A percentile compares a stretch with the other conserved stretches of the same genome.
phyloP scores from a whole-genome alignment of 2,113 vertebrate genomes.

The Semnornis frantzii region DNA sequence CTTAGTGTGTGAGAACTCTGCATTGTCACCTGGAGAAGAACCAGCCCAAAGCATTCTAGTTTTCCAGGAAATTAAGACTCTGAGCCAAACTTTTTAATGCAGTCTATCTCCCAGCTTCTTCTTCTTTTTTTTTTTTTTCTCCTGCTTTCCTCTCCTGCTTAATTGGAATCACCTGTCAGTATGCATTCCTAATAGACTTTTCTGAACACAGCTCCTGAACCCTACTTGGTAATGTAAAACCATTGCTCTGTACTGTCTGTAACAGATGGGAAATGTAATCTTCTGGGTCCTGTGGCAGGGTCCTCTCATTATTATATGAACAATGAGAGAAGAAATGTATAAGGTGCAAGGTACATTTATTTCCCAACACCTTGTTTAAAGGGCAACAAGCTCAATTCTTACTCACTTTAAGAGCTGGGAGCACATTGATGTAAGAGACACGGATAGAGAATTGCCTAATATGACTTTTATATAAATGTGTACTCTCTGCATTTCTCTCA shows the following conservation, averaged over 20 bases:
- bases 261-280: constrained; percentile 58
- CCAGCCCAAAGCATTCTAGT: background rate
- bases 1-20: background rate
- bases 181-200: constrained; percentile 36
- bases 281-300: constrained; percentile 24
- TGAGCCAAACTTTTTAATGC: background rate
- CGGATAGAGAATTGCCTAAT: background rate
- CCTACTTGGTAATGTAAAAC: constrained; percentile 43
- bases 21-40: constrained; percentile 24
- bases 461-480: background rate
- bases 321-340: constrained; percentile 31
- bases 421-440: background rate
- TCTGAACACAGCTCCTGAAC: constrained; percentile 39
- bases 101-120: background rate
- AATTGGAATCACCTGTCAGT: constrained; percentile 52
- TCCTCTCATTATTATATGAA: constrained; percentile 50
- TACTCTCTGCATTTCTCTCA: background rate
- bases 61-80: constrained; percentile 8
- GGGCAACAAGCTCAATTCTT: background rate
- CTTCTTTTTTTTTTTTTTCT: background rate
- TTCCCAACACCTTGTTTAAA: constrained; percentile 28
- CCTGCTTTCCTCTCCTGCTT: background rate
- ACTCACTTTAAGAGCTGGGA: background rate
- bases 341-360: background rate
- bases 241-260: constrained; percentile 7